Percentiles rank a stretch among this genome's conserved stretches.
These are phyloP conservation scores for Calypte anna DNA, from an alignment of 2,113 vertebrate genomes.

Conservation along the genomic window DNA sequence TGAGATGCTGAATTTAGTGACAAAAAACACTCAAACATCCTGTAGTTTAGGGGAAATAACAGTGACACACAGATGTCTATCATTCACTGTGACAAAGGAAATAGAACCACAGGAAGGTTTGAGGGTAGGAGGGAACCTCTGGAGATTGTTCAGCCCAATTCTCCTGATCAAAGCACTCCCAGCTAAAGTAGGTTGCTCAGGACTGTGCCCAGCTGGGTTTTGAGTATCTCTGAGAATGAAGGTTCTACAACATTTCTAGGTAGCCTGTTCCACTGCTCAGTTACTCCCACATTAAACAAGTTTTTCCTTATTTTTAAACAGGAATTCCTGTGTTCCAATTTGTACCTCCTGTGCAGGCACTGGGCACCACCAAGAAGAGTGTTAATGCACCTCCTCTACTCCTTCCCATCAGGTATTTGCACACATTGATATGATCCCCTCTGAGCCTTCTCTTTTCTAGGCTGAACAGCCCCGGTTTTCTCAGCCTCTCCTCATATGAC, in stretches of 20 bases:
- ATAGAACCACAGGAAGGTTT: neutral
- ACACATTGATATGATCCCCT: neutral
- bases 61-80: neutral
- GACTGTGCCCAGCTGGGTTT: neutral
- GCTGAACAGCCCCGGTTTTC: neutral
- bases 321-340: neutral
- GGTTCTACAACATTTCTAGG: accelerated
- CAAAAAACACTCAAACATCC: neutral
- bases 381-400: neutral
- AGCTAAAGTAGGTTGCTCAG: neutral
- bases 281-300: neutral
- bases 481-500: neutral
- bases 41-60: neutral
- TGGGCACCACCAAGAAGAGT: neutral
- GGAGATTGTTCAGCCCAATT: neutral
- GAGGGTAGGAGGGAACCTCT: neutral
- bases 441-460: neutral
- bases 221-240: neutral
- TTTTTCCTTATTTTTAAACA: neutral
- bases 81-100: accelerated
- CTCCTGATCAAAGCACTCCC: neutral
- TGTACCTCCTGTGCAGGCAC: neutral
- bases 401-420: neutral
- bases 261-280: accelerated
- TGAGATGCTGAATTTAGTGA: neutral